Conservation (phyloP, 2,113 vertebrate genomes). For the Planiliza haematocheilus region DNA sequence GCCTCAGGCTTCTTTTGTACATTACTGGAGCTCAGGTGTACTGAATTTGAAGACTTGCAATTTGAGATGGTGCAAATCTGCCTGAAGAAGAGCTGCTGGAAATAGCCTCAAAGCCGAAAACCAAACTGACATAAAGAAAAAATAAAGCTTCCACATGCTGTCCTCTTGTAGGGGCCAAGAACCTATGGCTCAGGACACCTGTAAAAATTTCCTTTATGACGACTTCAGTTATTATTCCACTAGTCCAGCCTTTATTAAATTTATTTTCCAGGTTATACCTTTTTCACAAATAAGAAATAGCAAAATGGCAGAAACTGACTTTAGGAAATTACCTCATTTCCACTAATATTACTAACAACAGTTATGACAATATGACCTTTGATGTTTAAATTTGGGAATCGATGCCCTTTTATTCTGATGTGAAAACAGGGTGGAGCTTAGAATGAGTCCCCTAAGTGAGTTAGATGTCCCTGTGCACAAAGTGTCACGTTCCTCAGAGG, state of each 20-base stretch:
- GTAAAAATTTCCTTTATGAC: background rate
- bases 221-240: slow-evolving; percentile 48
- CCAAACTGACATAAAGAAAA: slow-evolving; percentile 5
- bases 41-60: background rate
- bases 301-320: slow-evolving; percentile 25
- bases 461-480: slow-evolving; percentile 48
- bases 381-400: slow-evolving; percentile 33
- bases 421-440: slow-evolving; percentile 47
- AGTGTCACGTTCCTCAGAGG: slow-evolving; percentile 56
- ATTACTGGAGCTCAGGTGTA: slow-evolving; percentile 30
- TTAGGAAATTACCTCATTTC: slow-evolving; percentile 26
- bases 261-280: slow-evolving; percentile 8
- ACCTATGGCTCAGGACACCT: background rate
- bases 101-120: slow-evolving; percentile 9
- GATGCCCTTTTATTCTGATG: slow-evolving; percentile 62
- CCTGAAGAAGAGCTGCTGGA: slow-evolving; percentile 1
- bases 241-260: slow-evolving; percentile 33
- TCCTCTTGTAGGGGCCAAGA: background rate
- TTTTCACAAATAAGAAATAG: slow-evolving; percentile 20
- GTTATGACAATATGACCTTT: slow-evolving; percentile 34
- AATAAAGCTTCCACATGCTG: background rate
- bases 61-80: slow-evolving; percentile 22
- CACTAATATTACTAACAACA: slow-evolving; percentile 1
- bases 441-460: slow-evolving; percentile 56
- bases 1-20: slow-evolving; percentile 47